Evolutionary conservation across 2,888 invertebrate species (phyloP), one percentile per base, ranked within the genome.

Genomic region (Pammene aurita): DNA sequence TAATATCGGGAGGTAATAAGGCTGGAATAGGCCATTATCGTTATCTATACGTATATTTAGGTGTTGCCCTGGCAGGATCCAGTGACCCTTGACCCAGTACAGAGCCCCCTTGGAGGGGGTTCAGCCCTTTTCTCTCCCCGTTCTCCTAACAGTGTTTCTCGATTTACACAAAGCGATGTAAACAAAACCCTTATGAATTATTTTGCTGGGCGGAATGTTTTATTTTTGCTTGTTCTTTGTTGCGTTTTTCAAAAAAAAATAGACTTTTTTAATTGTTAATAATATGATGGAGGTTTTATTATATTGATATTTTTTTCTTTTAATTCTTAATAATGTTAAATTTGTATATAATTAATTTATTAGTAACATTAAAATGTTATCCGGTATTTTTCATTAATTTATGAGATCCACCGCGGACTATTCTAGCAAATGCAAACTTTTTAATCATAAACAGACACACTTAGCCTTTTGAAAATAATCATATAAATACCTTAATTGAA

Each of bases 11-110:
- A 72, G 76, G 78, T 84, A 86, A 85, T 84, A 81, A 84, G 80
- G 76, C 77, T 80, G 76, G 78, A 83, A 84, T 81, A 75, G 80
- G 73, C 82, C 76, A 83, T 86, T 84, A 86, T 86, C 84, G 81
- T 84, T 83, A 83, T 85, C 78, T 78, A 48, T 48, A 60, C 48
- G 69, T 65, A 65, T 69, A 81, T 80, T 78, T 77, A 78, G 78
- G 78, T 71, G 76, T 75, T 73, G 73, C 74, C 74, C 71, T 74
- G 74, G 72, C 75, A 78, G 77, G 78, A 81, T 79, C 77, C 82
- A 78, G 76, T 82, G 85, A 85, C 85, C 85, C 85, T 86, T 86
- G 86, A 86, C 86, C 87, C 77, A 81, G 78, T 83, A 78, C 78
- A 78, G 73, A 75, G 74, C 77, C 78, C 73, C 73, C 67, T 67